Evolutionary conservation across 2,113 vertebrate genomes (phyloP).

Genomic region (Lontra canadensis): DNA sequence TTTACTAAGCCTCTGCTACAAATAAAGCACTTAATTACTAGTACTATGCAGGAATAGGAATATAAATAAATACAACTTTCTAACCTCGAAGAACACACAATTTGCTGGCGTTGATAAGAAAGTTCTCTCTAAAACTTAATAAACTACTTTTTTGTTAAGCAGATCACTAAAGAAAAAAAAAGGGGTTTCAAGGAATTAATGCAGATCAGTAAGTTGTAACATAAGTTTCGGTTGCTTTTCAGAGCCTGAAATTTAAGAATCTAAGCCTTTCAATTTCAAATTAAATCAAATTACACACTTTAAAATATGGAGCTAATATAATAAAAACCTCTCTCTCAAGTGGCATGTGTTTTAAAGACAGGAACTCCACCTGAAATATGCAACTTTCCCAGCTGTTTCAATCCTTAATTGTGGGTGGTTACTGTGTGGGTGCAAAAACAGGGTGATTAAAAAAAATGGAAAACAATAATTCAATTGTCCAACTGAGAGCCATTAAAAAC

Average conservation of each 20-base stretch:
- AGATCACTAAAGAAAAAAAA: background rate
- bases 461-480: slow-evolving; percentile 71
- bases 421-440: slow-evolving; percentile 70
- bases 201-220: background rate
- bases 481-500: slow-evolving; percentile 75
- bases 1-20: slow-evolving; percentile 19
- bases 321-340: slow-evolving; percentile 6
- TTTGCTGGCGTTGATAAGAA: background rate
- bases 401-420: slow-evolving; percentile 74
- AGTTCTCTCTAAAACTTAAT: background rate
- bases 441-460: slow-evolving; percentile 54
- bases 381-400: slow-evolving; percentile 74
- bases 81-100: background rate
- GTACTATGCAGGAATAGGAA: background rate
- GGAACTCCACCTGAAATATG: slow-evolving; percentile 18
- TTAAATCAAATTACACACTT: background rate
- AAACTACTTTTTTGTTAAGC: background rate
- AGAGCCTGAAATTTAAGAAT: background rate
- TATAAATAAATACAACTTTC: background rate
- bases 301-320: background rate
- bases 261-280: slow-evolving; percentile 34
- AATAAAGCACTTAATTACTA: background rate
- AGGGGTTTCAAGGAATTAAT: background rate
- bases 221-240: background rate
- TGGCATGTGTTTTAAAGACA: background rate